These are phyloP conservation scores for Theretra japonica DNA, from an alignment of 2,888 invertebrate genomes.

Conservation along the genomic window DNA sequence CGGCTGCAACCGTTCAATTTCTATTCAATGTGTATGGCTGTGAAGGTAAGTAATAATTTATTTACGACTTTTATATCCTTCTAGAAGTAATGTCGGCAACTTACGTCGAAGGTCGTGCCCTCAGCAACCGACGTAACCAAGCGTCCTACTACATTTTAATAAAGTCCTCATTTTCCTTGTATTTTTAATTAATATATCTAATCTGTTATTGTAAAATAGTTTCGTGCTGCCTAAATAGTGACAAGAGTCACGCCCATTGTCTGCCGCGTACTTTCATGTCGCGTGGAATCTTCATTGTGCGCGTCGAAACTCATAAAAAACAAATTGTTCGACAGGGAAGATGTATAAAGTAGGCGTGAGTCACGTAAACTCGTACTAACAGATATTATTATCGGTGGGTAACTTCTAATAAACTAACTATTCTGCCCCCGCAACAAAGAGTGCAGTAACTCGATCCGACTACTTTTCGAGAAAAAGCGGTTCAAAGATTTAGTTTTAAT, in stretches of 20 bases:
- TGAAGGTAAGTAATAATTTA: slow-evolving; percentile 87
- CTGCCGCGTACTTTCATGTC: slow-evolving; percentile 33
- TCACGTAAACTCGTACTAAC: slow-evolving; percentile 14
- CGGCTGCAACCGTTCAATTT: slow-evolving; percentile 86
- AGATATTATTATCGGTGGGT: slow-evolving; percentile 1
- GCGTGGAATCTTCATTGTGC: slow-evolving; percentile 26
- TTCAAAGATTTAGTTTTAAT: no score
- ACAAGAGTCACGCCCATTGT: slow-evolving; percentile 46
- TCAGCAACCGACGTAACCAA: slow-evolving; percentile 68
- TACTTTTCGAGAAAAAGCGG: no score
- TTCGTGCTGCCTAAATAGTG: background rate
- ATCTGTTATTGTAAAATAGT: background rate
- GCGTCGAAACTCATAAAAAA: slow-evolving; percentile 29
- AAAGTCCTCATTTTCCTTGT: background rate
- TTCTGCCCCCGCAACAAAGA: no score
- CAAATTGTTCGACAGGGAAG: slow-evolving; percentile 23
- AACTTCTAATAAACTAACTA: background rate
- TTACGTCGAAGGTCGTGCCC: slow-evolving; percentile 66
- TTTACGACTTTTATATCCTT: background rate
- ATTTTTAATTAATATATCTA: background rate
- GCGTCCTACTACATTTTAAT: slow-evolving; percentile 58
- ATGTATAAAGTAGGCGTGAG: slow-evolving; percentile 22
- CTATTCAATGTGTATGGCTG: slow-evolving; percentile 94
- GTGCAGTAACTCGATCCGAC: no score
- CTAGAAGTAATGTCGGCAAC: background rate